Base-by-base conservation (phyloP, 2,797 vertebrate species). In the Chelonia mydas region DNA sequence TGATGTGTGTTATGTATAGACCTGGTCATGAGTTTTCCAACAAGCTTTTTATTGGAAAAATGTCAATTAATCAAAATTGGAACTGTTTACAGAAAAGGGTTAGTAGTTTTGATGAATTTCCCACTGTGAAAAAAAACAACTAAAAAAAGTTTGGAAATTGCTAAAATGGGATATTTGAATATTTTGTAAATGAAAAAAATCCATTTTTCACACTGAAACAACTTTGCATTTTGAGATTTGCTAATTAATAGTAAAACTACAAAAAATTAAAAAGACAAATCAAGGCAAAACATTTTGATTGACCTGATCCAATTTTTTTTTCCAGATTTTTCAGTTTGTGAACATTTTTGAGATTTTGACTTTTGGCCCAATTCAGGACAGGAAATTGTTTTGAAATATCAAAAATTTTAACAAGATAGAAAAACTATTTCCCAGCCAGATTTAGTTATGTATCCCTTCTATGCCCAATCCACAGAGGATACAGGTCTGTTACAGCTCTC, bases 391-490 rank as follows among this genome's bases (percentile, higher is more conserved):
- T 54, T 89, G 77, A 89, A 89, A 51, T 59, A 37, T 53, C 53
- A 81, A 90, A 88, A 11, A 6, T 49, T 81, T 37, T 81, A 53
- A 37, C 54, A 81, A 84, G 91, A 96, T 45, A 94, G 84, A 27
- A 87, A 84, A 92, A 41, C 74, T 81, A 7, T 41, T 57, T 72
- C 83, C 41, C 86, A 53, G 81, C 31, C 78, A 81, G 84, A 0
- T 84, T 79, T 11, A 81, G n/a, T 41, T 90, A 76, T 9, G 55
- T 53, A 83, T 83, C 31, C 6, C 45, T 83, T 8, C 61, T 85
- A 55, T 83, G 49, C 50, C n/a, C 23, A 33, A 41, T 55, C 51
- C 79, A 49, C 49, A 84, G 90, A 53, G 57, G 17, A 86, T 28
- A 83, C 0, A 5, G 33, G 10, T 80, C 28, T 2, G 2, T 76